Conservation (phyloP, 2,797 vertebrate genomes). For the Fundulus diaphanus region DNA sequence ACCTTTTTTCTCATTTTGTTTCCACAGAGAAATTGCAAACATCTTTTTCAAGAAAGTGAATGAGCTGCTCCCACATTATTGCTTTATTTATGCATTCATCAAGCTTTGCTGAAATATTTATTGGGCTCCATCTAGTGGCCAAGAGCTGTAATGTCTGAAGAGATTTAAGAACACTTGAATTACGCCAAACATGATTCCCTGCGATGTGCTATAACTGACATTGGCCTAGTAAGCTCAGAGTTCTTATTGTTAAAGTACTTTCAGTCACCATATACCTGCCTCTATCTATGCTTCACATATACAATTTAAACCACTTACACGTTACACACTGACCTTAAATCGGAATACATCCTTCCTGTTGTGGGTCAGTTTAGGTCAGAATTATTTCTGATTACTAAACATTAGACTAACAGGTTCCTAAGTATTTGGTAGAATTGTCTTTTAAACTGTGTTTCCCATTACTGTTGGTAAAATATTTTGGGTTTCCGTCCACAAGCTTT, state of each 20-base stretch:
- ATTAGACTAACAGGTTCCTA: no score
- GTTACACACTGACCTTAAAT: neutral
- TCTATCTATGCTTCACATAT: neutral
- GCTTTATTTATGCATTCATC: neutral
- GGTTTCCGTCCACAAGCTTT: neutral
- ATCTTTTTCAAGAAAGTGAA: neutral
- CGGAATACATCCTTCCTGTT: neutral
- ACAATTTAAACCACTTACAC: neutral
- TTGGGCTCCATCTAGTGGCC: constrained; percentile 9
- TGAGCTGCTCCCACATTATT: neutral
- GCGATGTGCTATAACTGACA: neutral
- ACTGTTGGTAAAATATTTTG: no score
- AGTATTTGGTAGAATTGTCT: no score
- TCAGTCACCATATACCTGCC: neutral
- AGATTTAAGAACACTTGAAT: neutral
- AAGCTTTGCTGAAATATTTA: neutral
- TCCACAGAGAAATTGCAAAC: neutral
- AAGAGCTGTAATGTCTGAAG: neutral
- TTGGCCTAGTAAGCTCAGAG: neutral
- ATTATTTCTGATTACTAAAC: neutral
- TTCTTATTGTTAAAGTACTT: neutral
- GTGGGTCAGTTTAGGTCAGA: neutral
- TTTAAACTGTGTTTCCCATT: no score
- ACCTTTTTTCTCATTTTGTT: neutral
- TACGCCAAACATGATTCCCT: neutral